Evolutionary conservation across 2,797 vertebrate species (phyloP), one percentile per base, ranked within the genome.

Genomic region (Macrochelys suwanniensis): DNA sequence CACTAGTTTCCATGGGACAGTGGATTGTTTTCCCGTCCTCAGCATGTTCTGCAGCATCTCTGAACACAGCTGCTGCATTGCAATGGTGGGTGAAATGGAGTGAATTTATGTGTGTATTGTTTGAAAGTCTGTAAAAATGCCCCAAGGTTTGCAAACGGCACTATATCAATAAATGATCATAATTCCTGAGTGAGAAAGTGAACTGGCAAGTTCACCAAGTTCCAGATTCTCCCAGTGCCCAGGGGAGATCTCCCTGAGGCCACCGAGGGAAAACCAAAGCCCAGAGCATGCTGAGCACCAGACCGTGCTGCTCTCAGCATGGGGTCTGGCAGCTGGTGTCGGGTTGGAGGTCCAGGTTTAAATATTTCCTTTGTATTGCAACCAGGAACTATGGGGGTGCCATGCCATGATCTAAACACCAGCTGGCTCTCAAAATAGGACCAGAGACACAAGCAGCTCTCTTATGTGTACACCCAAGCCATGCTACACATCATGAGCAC

Each of bases 231-330:
- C 59, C 77, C 3, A 47, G 65, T 1, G 6, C 31, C 78, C 0
- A 1, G 28, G 86, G 81, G 26, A 85, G 49, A 88, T 74, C n/a
- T 94, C 90, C 57, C 5, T 0, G 53, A 83, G 82, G 53, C 65
- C 0, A 1, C 0, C 0, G 21, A 51, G 45, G 80, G 68, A 51
- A 54, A 59, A 59, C 26, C 57, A 59, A 71, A 51, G 86, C 31
- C 9, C 45, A 0, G 7, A 26, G 33, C 0, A 0, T 15, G 74
- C 26, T 0, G 51, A 65, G 51, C 0, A 0, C 7, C 0, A 0
- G 33, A 49, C 80, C 57, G 53, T 59, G 23, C 0, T 0, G 53
- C 42, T 28, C n/a, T 71, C 0, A 0, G 54, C 79, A 49, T 31
- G 0, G 42, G 57, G 28, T 12, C 77, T 80, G 45, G 45, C 54